Conservation (phyloP, 2,888 invertebrate species). For the Notodonta dromedarius region DNA sequence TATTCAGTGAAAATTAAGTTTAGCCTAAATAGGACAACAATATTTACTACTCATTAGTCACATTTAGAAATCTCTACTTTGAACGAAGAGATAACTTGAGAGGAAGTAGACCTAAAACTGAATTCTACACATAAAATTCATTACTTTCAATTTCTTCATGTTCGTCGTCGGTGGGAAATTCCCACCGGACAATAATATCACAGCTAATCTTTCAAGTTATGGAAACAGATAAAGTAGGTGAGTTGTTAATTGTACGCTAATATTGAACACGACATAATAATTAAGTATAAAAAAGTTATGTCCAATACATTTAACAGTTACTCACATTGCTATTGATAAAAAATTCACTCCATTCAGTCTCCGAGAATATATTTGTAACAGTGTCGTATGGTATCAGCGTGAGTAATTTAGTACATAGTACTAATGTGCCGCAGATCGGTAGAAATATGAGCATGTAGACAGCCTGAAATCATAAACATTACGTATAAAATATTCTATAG, state of each 20-base stretch:
- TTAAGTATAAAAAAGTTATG: not conserved
- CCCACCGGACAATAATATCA: not conserved
- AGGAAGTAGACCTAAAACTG: not conserved
- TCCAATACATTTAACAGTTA: slow-evolving; percentile 15
- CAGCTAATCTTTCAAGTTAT: not conserved
- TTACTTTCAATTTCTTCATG: not conserved
- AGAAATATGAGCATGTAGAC: slow-evolving; percentile 91
- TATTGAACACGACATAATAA: not conserved
- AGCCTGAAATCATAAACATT: slow-evolving; percentile 62
- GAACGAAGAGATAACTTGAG: no score
- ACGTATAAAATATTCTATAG: slow-evolving; percentile 8
- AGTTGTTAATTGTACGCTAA: no score
- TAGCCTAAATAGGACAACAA: no score
- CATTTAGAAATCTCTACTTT: no score
- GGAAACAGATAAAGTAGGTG: no score
- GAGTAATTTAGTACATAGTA: slow-evolving; percentile 89
- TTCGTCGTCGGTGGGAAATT: not conserved
- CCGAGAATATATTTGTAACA: slow-evolving; percentile 89
- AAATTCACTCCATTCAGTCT: slow-evolving; percentile 93
- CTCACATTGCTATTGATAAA: slow-evolving; percentile 91
- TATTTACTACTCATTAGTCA: no score
- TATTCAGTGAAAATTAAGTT: no score
- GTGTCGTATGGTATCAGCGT: slow-evolving; percentile 88
- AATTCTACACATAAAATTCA: no score
- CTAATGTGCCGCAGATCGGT: slow-evolving; percentile 90